Evolutionary conservation across 2,888 invertebrate species (phyloP).

Genomic region (Saturnia pavonia): DNA sequence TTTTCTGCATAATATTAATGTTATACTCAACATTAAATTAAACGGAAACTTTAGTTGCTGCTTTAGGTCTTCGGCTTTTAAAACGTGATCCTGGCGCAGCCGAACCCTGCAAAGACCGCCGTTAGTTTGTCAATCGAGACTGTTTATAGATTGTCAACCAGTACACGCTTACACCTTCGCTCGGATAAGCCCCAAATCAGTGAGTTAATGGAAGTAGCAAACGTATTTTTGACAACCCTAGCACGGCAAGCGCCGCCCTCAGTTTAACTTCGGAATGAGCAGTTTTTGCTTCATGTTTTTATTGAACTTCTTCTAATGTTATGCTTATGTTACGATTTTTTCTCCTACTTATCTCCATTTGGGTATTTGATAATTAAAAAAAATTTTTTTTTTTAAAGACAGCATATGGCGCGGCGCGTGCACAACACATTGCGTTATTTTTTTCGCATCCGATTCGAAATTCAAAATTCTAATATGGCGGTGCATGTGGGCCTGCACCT

Average conservation of each 20-base stretch:
- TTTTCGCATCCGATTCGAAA: constrained; percentile 80
- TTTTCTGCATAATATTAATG: no score
- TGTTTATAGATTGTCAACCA: background rate
- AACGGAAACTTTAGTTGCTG: no score
- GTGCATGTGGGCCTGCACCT: constrained; percentile 60
- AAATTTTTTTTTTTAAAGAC: constrained; percentile 59
- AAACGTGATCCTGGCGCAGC: background rate
- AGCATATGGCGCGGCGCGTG: constrained; percentile 76
- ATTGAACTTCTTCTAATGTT: constrained; percentile 74
- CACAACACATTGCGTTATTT: constrained; percentile 77
- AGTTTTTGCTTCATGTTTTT: constrained; percentile 70
- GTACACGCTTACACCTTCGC: no score
- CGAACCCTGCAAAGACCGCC: background rate
- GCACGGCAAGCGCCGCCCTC: constrained; percentile 41
- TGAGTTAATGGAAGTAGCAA: background rate
- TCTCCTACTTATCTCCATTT: constrained; percentile 64
- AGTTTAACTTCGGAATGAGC: constrained; percentile 70
- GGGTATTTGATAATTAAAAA: constrained; percentile 72
- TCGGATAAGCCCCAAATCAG: background rate
- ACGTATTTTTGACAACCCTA: constrained; percentile 21
- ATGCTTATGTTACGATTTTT: constrained; percentile 79
- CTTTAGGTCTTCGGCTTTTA: background rate
- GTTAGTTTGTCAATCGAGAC: background rate
- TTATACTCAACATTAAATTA: no score
- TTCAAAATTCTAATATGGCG: constrained; percentile 68